phyloP scores from a whole-genome alignment of 2,113 vertebrate genomes.

The Platycercus adscitus region DNA sequence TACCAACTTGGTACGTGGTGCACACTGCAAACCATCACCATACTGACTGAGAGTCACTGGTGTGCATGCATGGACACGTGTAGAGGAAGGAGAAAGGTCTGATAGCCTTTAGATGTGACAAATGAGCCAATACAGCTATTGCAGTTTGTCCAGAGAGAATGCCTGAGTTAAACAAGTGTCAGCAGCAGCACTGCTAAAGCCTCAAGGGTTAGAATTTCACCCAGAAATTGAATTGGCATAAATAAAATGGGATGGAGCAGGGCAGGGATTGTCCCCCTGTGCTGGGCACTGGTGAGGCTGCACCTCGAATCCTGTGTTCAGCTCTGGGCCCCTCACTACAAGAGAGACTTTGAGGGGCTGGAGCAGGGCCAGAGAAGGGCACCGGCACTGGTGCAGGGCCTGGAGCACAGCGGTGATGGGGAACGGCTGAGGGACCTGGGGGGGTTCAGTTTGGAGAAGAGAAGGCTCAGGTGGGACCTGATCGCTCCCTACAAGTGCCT shows the following conservation, averaged over 20 bases:
- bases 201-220: neutral
- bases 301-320: neutral
- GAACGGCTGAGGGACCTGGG: neutral
- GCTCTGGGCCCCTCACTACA: neutral
- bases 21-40: rapidly evolving
- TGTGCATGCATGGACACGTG: neutral
- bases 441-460: neutral
- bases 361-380: neutral
- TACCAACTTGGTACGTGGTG: constrained; percentile 81
- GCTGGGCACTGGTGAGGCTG: neutral
- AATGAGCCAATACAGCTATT: neutral
- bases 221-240: rapidly evolving
- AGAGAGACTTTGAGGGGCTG: neutral
- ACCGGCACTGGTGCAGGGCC: neutral
- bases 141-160: neutral
- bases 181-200: neutral
- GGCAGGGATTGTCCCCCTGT: neutral
- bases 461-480: neutral
- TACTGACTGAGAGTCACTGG: neutral
- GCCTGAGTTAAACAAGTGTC: neutral
- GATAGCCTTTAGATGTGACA: neutral
- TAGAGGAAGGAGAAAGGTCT: neutral
- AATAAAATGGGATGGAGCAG: neutral
- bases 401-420: neutral
- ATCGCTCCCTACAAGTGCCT: neutral